Conservation (phyloP, 2,113 vertebrate genomes). For the Girardinichthys multiradiatus region DNA sequence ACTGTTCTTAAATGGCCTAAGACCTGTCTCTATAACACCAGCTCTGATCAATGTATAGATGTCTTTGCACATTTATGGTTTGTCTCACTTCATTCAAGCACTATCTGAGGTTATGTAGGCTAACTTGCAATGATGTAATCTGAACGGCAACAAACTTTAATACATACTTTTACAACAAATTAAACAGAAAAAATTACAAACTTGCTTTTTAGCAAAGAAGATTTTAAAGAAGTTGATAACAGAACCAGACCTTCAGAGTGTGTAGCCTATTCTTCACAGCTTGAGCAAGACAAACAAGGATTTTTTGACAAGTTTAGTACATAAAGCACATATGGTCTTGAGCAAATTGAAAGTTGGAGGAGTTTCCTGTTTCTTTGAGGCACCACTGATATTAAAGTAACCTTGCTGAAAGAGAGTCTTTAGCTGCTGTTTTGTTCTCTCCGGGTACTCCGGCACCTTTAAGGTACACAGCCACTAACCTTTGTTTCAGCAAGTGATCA, state of each 20-base stretch:
- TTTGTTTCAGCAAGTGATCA: too few species aligned
- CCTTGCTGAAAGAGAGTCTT: neutral
- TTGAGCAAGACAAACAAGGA: too few species aligned
- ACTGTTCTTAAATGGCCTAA: too few species aligned
- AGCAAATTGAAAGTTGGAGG: neutral
- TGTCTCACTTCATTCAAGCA: too few species aligned
- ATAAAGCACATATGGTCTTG: neutral
- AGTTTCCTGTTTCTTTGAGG: neutral
- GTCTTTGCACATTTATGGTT: too few species aligned
- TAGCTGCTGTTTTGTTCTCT: too few species aligned
- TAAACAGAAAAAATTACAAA: neutral
- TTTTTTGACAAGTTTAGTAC: neutral
- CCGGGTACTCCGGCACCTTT: too few species aligned
- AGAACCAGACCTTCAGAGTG: neutral
- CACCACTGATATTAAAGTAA: neutral
- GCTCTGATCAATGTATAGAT: too few species aligned
- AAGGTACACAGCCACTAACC: too few species aligned
- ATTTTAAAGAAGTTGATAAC: neutral
- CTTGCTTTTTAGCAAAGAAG: neutral
- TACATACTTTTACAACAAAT: neutral
- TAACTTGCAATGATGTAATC: too few species aligned
- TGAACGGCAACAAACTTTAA: neutral
- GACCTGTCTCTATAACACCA: too few species aligned
- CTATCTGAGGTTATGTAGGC: too few species aligned
- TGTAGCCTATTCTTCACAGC: neutral